Conservation (phyloP, 30 jellyfish, hydroid and myxozoan genomes). For the Rhopilema esculentum region DNA sequence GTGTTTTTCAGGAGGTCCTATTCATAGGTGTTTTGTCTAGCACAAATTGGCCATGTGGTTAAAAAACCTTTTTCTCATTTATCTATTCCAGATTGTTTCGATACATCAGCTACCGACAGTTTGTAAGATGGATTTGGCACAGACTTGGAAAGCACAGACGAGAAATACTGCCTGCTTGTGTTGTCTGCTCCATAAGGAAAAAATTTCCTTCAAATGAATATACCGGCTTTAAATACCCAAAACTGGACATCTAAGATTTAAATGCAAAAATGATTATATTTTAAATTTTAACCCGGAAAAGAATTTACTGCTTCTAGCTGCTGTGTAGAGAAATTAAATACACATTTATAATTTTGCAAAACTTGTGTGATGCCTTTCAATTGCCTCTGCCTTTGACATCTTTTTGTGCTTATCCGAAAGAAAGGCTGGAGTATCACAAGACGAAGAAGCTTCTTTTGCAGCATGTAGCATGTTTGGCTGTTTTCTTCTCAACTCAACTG, state of each 20-base stretch:
- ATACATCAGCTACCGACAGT: slow-evolving; percentile 39
- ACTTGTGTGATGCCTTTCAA: not conserved
- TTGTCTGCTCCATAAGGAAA: slow-evolving; percentile 26
- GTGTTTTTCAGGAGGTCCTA: not conserved
- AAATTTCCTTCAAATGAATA: slow-evolving; percentile 38
- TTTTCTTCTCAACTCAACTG: not conserved
- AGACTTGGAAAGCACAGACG: slow-evolving; percentile 30
- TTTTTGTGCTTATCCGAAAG: not conserved
- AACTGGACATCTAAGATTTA: not conserved
- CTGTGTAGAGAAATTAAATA: not conserved
- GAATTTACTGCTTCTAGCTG: not conserved
- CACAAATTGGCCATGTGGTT: not conserved
- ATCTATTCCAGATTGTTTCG: slow-evolving; percentile 12
- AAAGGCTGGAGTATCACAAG: not conserved
- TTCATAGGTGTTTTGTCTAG: not conserved
- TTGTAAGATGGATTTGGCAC: slow-evolving; percentile 44
- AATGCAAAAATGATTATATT: not conserved
- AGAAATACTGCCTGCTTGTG: slow-evolving; percentile 38
- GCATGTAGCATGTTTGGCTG: not conserved
- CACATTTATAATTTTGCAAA: not conserved
- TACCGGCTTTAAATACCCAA: slow-evolving; percentile 37
- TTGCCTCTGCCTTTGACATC: not conserved
- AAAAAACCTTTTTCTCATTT: not conserved
- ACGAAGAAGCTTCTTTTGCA: not conserved
- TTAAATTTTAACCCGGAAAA: not conserved